phyloP scores from a whole-genome alignment of 2,797 vertebrate species.

The Protonibea diacanthus region DNA sequence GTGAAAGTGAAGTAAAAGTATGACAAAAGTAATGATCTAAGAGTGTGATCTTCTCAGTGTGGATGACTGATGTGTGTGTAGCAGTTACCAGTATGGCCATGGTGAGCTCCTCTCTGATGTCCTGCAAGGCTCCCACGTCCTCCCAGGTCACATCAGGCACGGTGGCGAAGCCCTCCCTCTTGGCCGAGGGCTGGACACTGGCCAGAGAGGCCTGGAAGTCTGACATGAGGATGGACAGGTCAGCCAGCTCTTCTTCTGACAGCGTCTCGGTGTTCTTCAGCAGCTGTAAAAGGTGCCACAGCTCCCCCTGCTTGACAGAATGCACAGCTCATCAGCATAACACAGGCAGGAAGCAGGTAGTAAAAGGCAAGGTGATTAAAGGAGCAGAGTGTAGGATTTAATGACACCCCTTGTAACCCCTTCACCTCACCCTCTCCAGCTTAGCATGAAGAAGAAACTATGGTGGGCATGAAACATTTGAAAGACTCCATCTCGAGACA shows the following conservation, averaged over 20 bases:
- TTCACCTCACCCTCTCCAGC: too few relatives aligned
- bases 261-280: slow-evolving; percentile 86
- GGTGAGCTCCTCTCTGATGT: slow-evolving; percentile 94
- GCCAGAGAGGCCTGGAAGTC: slow-evolving; percentile 91
- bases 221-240: slow-evolving; percentile 89
- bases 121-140: slow-evolving; percentile 94
- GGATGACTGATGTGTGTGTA: not conserved
- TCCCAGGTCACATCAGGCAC: slow-evolving; percentile 97
- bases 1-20: not conserved
- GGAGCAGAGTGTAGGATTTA: too few relatives aligned
- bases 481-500: too few relatives aligned
- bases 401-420: too few relatives aligned
- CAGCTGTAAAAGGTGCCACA: slow-evolving; percentile 86
- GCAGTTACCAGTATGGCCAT: slow-evolving; percentile 95
- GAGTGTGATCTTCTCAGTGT: not conserved
- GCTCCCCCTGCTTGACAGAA: slow-evolving; percentile 83
- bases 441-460: too few relatives aligned
- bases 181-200: slow-evolving; percentile 94
- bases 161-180: slow-evolving; percentile 97
- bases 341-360: too few relatives aligned
- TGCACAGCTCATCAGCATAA: not conserved
- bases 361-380: not conserved
- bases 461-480: too few relatives aligned
- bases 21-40: not conserved
- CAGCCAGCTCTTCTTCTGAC: slow-evolving; percentile 88